A percentile compares a stretch with the other conserved stretches of the same genome.
Evolutionary conservation across 2,113 vertebrate genomes (phyloP).

Genomic region (Leuciscus idus): DNA sequence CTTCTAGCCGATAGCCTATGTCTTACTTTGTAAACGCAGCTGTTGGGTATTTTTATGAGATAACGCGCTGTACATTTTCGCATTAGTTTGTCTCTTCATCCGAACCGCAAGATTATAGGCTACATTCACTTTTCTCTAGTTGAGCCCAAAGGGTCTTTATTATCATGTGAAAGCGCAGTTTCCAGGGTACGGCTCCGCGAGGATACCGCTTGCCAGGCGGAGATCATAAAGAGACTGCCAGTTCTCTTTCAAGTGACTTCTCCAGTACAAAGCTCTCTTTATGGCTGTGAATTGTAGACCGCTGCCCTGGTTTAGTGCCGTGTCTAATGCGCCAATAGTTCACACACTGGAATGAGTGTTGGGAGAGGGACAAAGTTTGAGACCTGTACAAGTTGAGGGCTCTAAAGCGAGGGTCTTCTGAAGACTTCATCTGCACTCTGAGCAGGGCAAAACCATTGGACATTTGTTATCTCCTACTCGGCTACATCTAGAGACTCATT

Average conservation of each 20-base stretch:
- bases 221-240: constrained; percentile 78
- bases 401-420: constrained; percentile 70
- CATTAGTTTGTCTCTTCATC: not conserved
- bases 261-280: constrained; percentile 78
- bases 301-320: constrained; percentile 79
- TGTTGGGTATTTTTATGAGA: not conserved
- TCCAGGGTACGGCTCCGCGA: constrained; percentile 67
- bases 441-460: constrained; percentile 60
- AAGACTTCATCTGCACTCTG: constrained; percentile 72
- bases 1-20: not conserved
- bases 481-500: constrained; percentile 58
- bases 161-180: constrained; percentile 75
- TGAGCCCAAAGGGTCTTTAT: constrained; percentile 61
- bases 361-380: constrained; percentile 79
- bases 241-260: constrained; percentile 82
- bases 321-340: constrained; percentile 80
- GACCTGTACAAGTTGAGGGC: constrained; percentile 79
- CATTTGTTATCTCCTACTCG: constrained; percentile 50
- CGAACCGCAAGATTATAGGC: not conserved
- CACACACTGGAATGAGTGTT: constrained; percentile 70
- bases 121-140: constrained; percentile 56
- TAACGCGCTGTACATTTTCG: not conserved
- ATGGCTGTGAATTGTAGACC: constrained; percentile 75
- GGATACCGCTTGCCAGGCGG: constrained; percentile 72
- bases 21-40: not conserved